These are phyloP conservation scores for Anthopleura sola DNA, from an alignment of 64 coral and sea anemone genomes.

Conservation along the genomic window DNA sequence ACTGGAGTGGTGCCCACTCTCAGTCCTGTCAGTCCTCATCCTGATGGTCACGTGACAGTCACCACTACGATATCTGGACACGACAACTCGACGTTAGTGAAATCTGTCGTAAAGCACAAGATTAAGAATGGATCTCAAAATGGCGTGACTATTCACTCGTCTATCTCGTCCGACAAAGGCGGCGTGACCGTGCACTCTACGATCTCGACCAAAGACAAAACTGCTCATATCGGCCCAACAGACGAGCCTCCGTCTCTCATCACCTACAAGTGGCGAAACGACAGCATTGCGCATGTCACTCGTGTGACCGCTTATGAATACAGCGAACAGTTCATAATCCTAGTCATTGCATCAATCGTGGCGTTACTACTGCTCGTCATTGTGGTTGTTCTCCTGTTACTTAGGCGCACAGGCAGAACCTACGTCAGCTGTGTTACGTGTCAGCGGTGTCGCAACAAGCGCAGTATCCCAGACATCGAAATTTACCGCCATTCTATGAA, in stretches of 20 bases:
- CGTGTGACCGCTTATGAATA: constrained; percentile 43
- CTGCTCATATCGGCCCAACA: constrained; percentile 20
- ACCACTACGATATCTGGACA: constrained; percentile 83
- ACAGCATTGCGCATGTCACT: constrained; percentile 66
- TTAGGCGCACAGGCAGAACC: constrained; percentile 64
- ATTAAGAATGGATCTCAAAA: constrained; percentile 41
- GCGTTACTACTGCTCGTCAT: constrained; percentile 73
- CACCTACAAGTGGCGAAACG: constrained; percentile 24
- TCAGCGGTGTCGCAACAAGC: constrained; percentile 58
- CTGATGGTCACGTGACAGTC: constrained; percentile 64
- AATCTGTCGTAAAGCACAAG: constrained; percentile 76
- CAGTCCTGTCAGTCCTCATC: background rate
- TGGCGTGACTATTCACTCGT: constrained; percentile 54
- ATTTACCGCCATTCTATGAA: constrained; percentile 82
- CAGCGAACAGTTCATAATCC: constrained; percentile 62
- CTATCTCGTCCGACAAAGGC: constrained; percentile 41
- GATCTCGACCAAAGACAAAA: constrained; percentile 55
- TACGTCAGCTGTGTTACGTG: constrained; percentile 78
- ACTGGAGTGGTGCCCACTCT: constrained; percentile 6
- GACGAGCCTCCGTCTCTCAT: constrained; percentile 12
- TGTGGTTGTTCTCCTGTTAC: constrained; percentile 65
- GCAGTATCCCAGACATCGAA: constrained; percentile 88
- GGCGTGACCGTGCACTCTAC: constrained; percentile 73
- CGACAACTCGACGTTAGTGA: constrained; percentile 76
- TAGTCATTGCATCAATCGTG: constrained; percentile 60